Conservation (phyloP, 1,140 invertebrate genomes). For the Formica exsecta region DNA sequence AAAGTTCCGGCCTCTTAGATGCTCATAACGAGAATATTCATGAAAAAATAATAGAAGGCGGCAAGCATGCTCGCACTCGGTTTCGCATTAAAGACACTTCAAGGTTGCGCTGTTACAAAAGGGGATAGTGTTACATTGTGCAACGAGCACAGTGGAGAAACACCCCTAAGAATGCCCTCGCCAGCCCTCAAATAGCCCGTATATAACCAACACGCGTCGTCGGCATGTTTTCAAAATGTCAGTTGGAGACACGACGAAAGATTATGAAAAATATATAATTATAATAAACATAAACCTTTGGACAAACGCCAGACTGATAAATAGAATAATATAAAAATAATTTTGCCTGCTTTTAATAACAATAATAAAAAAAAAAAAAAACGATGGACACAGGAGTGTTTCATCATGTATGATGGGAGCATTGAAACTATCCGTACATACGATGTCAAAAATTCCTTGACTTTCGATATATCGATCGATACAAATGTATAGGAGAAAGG, state of each 20-base stretch:
- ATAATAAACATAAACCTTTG: too few species aligned
- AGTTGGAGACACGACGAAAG: constrained; percentile 71
- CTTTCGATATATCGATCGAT: constrained; percentile 14
- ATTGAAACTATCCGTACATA: background rate
- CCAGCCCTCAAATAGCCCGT: constrained; percentile 86
- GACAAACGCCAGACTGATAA: too few species aligned
- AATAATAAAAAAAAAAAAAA: background rate
- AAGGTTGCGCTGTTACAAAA: constrained; percentile 77
- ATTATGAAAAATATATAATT: constrained; percentile 41
- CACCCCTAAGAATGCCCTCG: constrained; percentile 83
- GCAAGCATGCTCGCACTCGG: constrained; percentile 76
- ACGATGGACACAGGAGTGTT: background rate
- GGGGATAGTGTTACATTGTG: constrained; percentile 86
- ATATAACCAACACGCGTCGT: constrained; percentile 76
- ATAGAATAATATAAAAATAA: too few species aligned
- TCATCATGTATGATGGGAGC: background rate
- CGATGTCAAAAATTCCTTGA: constrained; percentile 4
- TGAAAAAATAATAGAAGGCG: constrained; percentile 78
- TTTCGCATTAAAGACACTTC: constrained; percentile 84
- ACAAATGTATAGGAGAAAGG: background rate
- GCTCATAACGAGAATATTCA: constrained; percentile 79
- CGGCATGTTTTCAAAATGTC: constrained; percentile 83
- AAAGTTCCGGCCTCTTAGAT: constrained; percentile 48
- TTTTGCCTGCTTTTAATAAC: background rate
- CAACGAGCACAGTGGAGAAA: constrained; percentile 85